phyloP scores from a whole-genome alignment of 2,797 vertebrate species.

The Oreochromis grahami region DNA sequence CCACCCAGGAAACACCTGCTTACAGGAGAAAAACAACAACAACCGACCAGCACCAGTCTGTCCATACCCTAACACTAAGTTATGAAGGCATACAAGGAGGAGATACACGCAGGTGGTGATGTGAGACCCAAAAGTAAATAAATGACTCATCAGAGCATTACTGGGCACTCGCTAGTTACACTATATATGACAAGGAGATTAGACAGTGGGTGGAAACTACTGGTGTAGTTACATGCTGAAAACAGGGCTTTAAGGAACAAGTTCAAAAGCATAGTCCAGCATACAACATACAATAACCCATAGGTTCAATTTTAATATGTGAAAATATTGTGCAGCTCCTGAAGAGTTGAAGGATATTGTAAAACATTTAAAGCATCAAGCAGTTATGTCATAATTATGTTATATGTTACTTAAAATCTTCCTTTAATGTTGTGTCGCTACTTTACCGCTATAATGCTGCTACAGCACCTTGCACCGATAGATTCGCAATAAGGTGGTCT shows the following conservation, averaged over 20 bases:
- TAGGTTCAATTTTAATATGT: not conserved
- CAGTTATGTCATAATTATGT: not conserved
- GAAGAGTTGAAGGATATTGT: not conserved
- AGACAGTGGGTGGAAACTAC: not conserved
- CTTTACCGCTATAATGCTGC: not conserved
- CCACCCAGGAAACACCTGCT: not conserved
- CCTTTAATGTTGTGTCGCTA: not conserved
- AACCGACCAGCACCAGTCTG: not conserved
- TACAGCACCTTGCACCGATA: not conserved
- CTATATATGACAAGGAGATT: not conserved
- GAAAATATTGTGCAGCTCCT: not conserved
- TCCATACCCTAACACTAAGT: not conserved
- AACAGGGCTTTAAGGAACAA: not conserved
- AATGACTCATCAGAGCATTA: no score
- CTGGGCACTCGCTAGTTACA: not conserved
- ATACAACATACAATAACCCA: not conserved
- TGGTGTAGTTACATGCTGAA: not conserved
- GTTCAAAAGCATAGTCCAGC: not conserved
- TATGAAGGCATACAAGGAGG: not conserved
- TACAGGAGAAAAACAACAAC: not conserved
- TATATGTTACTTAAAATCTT: not conserved
- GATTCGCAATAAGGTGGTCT: not conserved
- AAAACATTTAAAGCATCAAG: not conserved
- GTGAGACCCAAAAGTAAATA: not conserved
- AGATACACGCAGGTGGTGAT: not conserved